Percentiles rank a stretch among this genome's conserved stretches.
Evolutionary conservation across 2,888 invertebrate species (phyloP).

Genomic region (Liodrosophila aerea): DNA sequence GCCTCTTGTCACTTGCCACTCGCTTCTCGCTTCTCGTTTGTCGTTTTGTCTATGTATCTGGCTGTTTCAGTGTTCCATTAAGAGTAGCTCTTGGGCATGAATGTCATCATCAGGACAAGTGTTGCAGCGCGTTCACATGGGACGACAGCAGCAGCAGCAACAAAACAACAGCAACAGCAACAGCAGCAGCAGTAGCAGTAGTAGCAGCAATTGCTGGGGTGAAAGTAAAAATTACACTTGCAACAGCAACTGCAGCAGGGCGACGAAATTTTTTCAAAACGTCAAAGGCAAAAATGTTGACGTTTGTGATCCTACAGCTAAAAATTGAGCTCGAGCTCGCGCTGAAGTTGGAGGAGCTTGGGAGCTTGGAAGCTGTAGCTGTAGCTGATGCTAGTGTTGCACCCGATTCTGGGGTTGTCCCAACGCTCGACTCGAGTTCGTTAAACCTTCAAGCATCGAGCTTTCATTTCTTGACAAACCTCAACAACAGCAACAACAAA

Average conservation of each 20-base stretch:
- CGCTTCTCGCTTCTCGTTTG: slow-evolving; percentile 13
- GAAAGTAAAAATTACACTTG: slow-evolving; percentile 74
- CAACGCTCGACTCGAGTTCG: slow-evolving; percentile 54
- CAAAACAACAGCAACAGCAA: slow-evolving; percentile 7
- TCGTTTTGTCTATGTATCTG: slow-evolving; percentile 47
- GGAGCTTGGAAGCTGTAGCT: slow-evolving; percentile 37
- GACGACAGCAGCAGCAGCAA: slow-evolving; percentile 25
- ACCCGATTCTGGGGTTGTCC: slow-evolving; percentile 19
- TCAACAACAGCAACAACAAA: slow-evolving; percentile 40
- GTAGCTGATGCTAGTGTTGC: slow-evolving; percentile 12
- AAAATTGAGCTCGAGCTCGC: slow-evolving; percentile 31
- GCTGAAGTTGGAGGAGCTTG: slow-evolving; percentile 15
- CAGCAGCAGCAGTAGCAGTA: slow-evolving; percentile 8
- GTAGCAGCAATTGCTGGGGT: slow-evolving; percentile 44
- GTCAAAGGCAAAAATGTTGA: slow-evolving; percentile 58
- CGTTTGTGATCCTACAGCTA: slow-evolving; percentile 63
- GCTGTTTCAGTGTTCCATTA: slow-evolving; percentile 55
- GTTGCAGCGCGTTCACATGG: slow-evolving; percentile 53
- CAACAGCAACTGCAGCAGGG: slow-evolving; percentile 30
- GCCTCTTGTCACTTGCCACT: not conserved
- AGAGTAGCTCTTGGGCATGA: slow-evolving; percentile 75
- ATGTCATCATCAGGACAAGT: slow-evolving; percentile 75
- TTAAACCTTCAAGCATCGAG: slow-evolving; percentile 73
- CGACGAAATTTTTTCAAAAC: slow-evolving; percentile 37
- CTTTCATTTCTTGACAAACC: slow-evolving; percentile 65